A percentile compares a stretch with the other conserved stretches of the same genome.
Evolutionary conservation across 2,113 vertebrate species (phyloP).

Genomic region (Galeopterus variegatus): DNA sequence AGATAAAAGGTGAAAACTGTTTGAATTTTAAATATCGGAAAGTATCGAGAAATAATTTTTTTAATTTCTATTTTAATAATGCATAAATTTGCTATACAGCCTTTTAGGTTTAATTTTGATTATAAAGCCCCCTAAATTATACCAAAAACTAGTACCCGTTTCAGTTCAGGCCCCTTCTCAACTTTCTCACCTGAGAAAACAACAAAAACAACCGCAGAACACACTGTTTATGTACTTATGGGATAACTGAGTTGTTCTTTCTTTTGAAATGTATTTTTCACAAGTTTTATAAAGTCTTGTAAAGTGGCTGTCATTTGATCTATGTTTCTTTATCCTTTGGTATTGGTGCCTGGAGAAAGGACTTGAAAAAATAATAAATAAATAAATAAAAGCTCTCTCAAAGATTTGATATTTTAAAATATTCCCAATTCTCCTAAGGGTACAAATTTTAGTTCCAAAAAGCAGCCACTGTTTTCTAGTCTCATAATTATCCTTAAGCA

Average conservation of each 20-base stretch:
- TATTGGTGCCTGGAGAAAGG: constrained; percentile 56
- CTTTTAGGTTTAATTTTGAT: background rate
- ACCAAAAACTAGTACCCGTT: background rate
- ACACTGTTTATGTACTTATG: background rate
- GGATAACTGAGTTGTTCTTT: constrained; percentile 62
- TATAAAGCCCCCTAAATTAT: background rate
- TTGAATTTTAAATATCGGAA: background rate
- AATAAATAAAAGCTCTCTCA: constrained; percentile 47
- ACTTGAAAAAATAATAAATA: constrained; percentile 42
- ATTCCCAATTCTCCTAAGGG: constrained; percentile 35
- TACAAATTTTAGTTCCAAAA: background rate
- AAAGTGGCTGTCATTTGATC: constrained; percentile 69
- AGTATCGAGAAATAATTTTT: background rate
- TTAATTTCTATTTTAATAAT: background rate
- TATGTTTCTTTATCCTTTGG: constrained; percentile 60
- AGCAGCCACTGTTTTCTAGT: background rate
- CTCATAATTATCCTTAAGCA: background rate
- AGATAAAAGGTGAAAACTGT: background rate
- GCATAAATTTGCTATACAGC: background rate
- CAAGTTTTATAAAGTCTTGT: constrained; percentile 62
- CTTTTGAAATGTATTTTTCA: constrained; percentile 73
- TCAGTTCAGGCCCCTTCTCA: background rate
- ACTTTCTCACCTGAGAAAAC: constrained; percentile 39
- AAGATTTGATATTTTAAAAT: constrained; percentile 62
- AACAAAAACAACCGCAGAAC: constrained; percentile 65